Conservation (phyloP, 2,797 vertebrate species). For the Halcyon smyrnensis region DNA sequence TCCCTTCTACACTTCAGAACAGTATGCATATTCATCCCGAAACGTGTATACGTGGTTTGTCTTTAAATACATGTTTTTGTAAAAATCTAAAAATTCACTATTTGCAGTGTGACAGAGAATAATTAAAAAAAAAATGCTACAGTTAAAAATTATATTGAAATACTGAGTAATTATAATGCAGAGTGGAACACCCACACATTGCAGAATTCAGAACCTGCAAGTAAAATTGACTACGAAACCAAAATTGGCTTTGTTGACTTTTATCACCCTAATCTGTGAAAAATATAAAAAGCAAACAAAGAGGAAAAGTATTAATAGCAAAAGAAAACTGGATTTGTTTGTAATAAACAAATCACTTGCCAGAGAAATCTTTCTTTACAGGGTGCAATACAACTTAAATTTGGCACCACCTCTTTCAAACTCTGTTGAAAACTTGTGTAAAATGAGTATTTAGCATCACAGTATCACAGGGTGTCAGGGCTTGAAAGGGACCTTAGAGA, state of each 20-base stretch:
- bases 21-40: not conserved
- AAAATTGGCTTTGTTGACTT: slow-evolving; percentile 6
- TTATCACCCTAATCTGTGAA: not conserved
- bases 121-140: not conserved
- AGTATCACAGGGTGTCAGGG: too few relatives aligned
- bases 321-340: not conserved
- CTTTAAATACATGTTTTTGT: not conserved
- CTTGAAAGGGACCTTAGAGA: too few relatives aligned
- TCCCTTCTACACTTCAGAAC: not conserved
- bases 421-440: not conserved
- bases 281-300: slow-evolving; percentile 28
- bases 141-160: slow-evolving; percentile 15
- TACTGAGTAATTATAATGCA: not conserved
- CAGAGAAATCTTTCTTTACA: not conserved
- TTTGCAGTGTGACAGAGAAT: not conserved
- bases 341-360: not conserved
- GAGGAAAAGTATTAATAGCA: not conserved
- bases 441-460: not conserved
- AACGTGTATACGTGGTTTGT: accelerated
- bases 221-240: slow-evolving; percentile 15
- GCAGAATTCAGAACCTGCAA: slow-evolving; percentile 3
- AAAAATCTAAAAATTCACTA: not conserved
- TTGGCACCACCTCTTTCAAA: not conserved
- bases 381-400: not conserved
- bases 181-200: not conserved